Evolutionary conservation across 2,797 vertebrate species (phyloP).

Genomic region (Helicolenus hilgendorfi): DNA sequence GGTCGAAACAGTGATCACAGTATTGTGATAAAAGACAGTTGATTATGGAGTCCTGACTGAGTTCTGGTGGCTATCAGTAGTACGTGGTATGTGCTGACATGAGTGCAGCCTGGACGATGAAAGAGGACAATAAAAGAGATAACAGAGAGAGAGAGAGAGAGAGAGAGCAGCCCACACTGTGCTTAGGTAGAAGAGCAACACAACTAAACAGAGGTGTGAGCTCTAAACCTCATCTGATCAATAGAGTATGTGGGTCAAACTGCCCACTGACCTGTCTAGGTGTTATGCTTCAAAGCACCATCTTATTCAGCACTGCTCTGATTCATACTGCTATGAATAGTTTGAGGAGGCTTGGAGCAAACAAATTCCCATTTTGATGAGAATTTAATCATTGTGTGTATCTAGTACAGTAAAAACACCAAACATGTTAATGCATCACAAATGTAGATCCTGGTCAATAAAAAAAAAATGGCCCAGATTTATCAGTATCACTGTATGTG

Average conservation of each 20-base stretch:
- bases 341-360: background rate
- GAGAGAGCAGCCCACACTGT: slow-evolving; percentile 32
- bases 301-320: background rate
- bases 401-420: background rate
- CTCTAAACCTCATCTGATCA: slow-evolving; percentile 23
- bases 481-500: background rate
- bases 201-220: slow-evolving; percentile 35
- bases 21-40: slow-evolving; percentile 23
- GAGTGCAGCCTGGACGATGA: slow-evolving; percentile 55
- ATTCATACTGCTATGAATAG: background rate
- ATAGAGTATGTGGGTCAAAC: slow-evolving; percentile 14
- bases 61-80: slow-evolving; percentile 32
- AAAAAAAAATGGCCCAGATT: background rate
- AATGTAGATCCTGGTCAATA: background rate
- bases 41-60: slow-evolving; percentile 42
- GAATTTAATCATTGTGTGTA: background rate
- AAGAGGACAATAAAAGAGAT: slow-evolving; percentile 82
- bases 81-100: slow-evolving; percentile 79
- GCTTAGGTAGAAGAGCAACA: slow-evolving; percentile 29
- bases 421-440: background rate
- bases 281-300: background rate
- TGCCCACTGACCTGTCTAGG: slow-evolving; percentile 3
- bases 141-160: slow-evolving; percentile 58
- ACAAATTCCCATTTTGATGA: background rate
- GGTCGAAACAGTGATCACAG: slow-evolving; percentile 23